Conservation (phyloP, 2,888 invertebrate species). For the Trisateles emortualis region DNA sequence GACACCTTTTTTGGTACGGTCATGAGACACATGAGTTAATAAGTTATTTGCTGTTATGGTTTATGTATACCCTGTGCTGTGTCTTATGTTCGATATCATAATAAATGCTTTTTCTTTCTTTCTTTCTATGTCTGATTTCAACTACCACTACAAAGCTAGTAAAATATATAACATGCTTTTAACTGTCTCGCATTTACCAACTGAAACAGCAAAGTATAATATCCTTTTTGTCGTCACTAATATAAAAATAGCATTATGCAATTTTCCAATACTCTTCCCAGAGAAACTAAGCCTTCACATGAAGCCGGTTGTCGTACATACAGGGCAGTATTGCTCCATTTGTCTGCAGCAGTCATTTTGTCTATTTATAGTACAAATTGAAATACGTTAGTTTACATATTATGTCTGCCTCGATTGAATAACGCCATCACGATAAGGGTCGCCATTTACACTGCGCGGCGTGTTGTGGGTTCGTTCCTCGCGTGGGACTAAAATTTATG, state of each 20-base stretch:
- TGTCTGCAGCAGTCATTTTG: conserved; percentile 24
- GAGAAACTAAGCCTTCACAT: conserved; percentile 12
- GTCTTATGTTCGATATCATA: too few species aligned
- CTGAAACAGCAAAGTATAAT: not conserved
- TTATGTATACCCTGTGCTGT: too few species aligned
- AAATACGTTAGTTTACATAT: conserved; percentile 38
- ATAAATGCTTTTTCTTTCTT: too few species aligned
- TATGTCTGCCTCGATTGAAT: conserved; percentile 7
- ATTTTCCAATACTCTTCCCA: conserved; percentile 13
- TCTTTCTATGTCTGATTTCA: too few species aligned
- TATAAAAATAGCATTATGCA: conserved; percentile 3
- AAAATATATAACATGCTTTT: not conserved
- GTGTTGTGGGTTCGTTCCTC: too few species aligned
- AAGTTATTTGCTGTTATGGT: too few species aligned
- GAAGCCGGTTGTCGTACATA: conserved; percentile 25
- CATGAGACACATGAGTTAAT: too few species aligned
- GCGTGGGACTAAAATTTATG: too few species aligned
- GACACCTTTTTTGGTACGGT: too few species aligned
- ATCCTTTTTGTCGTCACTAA: not conserved
- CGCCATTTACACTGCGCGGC: too few species aligned
- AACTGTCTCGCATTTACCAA: not conserved
- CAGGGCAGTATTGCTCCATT: conserved; percentile 27
- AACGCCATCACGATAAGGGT: too few species aligned
- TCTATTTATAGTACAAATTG: conserved; percentile 47
- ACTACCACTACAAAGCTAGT: too few species aligned